Percentiles rank a stretch among this genome's conserved stretches.
phyloP scores from a whole-genome alignment of 2,797 vertebrate species.

The Acanthurus leucopareius region DNA sequence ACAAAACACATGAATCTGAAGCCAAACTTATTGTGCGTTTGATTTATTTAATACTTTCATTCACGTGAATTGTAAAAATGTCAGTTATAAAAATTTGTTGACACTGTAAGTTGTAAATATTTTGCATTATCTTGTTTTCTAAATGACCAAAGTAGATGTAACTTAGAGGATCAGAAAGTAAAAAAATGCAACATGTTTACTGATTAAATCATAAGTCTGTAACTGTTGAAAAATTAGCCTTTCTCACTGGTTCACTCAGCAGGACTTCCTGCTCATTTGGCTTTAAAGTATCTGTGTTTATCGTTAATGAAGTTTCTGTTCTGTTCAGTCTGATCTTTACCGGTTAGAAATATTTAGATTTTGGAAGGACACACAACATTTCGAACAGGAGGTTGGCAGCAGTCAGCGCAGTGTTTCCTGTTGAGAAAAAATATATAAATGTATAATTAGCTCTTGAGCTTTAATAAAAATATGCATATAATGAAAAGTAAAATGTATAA shows the following conservation, averaged over 20 bases:
- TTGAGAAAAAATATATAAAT: slow-evolving; percentile 4
- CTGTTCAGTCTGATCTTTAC: not conserved
- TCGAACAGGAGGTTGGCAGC: slow-evolving; percentile 96
- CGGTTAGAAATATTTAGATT: slow-evolving; percentile 83
- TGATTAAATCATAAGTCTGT: not conserved
- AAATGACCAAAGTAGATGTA: slow-evolving; percentile 9
- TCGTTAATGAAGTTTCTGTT: not conserved
- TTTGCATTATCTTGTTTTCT: slow-evolving; percentile 34
- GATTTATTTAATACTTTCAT: not conserved
- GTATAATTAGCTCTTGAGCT: too few species aligned
- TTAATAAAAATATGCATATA: too few species aligned
- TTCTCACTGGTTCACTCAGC: not conserved
- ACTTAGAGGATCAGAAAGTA: slow-evolving; percentile 23
- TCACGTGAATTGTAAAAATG: slow-evolving; percentile 11
- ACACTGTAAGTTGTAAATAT: slow-evolving; percentile 36
- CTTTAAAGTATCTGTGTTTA: not conserved
- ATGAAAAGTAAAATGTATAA: not conserved
- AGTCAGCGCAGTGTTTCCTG: slow-evolving; percentile 94
- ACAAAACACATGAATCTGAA: not conserved
- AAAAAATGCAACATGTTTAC: slow-evolving; percentile 25
- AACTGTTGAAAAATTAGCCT: not conserved
- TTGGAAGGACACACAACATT: slow-evolving; percentile 93
- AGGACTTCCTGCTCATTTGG: not conserved
- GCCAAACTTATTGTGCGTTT: not conserved
- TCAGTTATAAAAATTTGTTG: slow-evolving; percentile 10